A percentile compares a stretch with the other conserved stretches of the same genome.
Conservation (phyloP, 1,140 invertebrate genomes). For the Bactericera cockerelli region DNA sequence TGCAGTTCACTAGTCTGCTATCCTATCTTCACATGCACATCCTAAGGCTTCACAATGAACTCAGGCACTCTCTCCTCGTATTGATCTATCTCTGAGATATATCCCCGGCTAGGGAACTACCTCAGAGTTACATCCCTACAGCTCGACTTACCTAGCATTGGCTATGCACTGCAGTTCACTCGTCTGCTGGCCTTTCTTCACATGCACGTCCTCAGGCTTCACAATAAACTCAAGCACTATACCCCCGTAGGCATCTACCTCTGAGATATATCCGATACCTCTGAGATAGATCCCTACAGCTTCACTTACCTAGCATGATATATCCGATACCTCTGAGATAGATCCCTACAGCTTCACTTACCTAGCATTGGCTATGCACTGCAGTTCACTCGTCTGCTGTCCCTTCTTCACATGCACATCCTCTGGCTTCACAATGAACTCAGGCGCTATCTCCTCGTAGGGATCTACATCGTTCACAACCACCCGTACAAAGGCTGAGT, state of each 20-base stretch:
- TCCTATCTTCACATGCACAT: conserved; percentile 63
- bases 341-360: no score
- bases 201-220: conserved; percentile 57
- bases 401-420: conserved; percentile 66
- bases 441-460: conserved; percentile 53
- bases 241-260: conserved; percentile 44
- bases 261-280: conserved; percentile 33
- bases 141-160: no score
- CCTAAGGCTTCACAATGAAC: conserved; percentile 66
- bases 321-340: conserved; percentile 5
- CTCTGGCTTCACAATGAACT: conserved; percentile 66
- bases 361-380: conserved; percentile 84
- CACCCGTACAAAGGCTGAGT: conserved; percentile 62
- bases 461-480: conserved; percentile 47
- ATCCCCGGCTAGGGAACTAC: no score
- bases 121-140: no score
- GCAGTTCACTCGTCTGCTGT: conserved; percentile 51
- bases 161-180: conserved; percentile 75
- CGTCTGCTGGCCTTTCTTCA: conserved; percentile 58
- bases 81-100: conserved; percentile 43
- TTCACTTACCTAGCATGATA: no score
- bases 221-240: conserved; percentile 69
- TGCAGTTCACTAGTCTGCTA: conserved; percentile 56
- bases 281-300: no score
- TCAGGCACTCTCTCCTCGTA: conserved; percentile 56